Evolutionary conservation across 2,113 vertebrate genomes (phyloP).

Genomic region (Takifugu flavidus): DNA sequence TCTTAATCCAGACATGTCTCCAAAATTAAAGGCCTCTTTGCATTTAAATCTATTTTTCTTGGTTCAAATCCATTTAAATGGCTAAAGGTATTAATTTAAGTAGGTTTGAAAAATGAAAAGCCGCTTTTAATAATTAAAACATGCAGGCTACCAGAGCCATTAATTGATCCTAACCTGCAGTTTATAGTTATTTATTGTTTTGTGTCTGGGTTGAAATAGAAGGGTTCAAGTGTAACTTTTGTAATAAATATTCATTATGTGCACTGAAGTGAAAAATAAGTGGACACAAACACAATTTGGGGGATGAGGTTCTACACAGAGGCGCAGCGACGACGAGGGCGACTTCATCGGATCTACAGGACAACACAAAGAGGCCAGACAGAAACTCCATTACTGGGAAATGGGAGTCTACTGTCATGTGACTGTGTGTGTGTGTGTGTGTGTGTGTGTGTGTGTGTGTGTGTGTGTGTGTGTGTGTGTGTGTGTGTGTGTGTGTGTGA

Average conservation of each 20-base stretch:
- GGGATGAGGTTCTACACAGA: constrained; percentile 16
- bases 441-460: neutral
- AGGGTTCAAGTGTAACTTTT: constrained; percentile 4
- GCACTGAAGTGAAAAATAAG: constrained; percentile 42
- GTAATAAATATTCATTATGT: constrained; percentile 48
- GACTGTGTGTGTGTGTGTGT: constrained; percentile 45
- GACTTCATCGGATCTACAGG: constrained; percentile 58
- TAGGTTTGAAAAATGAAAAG: no score
- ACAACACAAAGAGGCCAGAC: constrained; percentile 66
- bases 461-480: neutral
- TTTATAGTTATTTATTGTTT: no score
- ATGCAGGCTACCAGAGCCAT: no score
- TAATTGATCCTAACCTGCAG: no score
- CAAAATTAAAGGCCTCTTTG: no score
- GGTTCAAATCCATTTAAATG: no score
- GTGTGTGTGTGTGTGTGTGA: constrained; percentile 26
- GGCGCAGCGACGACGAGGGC: neutral
- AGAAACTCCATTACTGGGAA: constrained; percentile 71
- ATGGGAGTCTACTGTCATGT: constrained; percentile 63
- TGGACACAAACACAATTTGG: constrained; percentile 18
- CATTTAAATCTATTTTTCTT: no score
- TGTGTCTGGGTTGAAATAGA: no score
- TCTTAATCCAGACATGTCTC: no score
- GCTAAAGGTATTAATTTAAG: no score
- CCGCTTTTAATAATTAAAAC: no score